Conservation (phyloP, 1,140 invertebrate genomes). For the Cotesia glomerata region DNA sequence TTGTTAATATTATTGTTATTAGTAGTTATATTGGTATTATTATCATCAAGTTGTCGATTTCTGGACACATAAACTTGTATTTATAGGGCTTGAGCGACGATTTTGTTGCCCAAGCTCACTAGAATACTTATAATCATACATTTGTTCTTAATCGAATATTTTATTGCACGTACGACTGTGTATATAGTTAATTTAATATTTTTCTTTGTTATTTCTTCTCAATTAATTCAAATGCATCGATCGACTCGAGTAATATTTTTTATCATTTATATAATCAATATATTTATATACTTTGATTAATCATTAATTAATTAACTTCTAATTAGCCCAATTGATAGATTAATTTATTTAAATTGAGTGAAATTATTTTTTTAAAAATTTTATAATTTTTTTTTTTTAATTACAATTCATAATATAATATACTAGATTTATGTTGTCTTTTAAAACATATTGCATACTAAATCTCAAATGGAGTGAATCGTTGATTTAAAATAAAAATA, state of each 20-base stretch:
- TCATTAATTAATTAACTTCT: background rate
- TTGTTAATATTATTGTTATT: background rate
- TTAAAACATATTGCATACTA: background rate
- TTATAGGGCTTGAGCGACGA: background rate
- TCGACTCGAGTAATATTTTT: background rate
- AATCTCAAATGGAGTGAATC: conserved; percentile 6
- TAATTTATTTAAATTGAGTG: background rate
- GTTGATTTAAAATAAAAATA: background rate
- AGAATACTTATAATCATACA: background rate
- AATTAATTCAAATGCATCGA: conserved; percentile 22
- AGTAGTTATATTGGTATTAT: background rate
- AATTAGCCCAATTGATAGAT: background rate
- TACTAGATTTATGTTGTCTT: background rate
- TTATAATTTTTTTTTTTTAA: background rate
- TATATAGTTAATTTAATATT: conserved; percentile 26
- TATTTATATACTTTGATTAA: background rate
- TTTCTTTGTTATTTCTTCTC: background rate
- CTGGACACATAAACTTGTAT: background rate
- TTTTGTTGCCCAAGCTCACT: background rate
- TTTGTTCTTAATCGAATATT: conserved; percentile 16
- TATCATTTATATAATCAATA: background rate
- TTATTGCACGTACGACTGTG: conserved; percentile 46
- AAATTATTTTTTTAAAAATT: background rate
- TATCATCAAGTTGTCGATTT: background rate
- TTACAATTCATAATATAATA: background rate